Conservation (phyloP, 1,140 invertebrate genomes). For the Ceratosolen solmsi region DNA sequence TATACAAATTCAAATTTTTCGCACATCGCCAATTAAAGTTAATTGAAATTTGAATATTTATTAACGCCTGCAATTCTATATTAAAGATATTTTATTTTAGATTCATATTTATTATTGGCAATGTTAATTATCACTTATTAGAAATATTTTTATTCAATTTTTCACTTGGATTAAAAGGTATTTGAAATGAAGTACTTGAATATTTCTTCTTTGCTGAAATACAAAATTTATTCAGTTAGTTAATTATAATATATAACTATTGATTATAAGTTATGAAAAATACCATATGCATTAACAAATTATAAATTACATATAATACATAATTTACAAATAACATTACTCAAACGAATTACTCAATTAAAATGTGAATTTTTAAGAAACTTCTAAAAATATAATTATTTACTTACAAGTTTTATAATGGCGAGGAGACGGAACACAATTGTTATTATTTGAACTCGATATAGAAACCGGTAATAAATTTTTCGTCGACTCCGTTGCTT, state of each 20-base stretch:
- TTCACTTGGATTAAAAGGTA: constrained; percentile 54
- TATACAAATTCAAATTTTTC: no score
- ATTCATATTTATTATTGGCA: no score
- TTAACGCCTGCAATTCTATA: constrained; percentile 53
- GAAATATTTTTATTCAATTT: constrained; percentile 57
- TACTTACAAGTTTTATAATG: constrained; percentile 63
- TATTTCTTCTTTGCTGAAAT: constrained; percentile 59
- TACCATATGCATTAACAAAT: no score
- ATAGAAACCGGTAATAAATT: constrained; percentile 56
- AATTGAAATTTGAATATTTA: constrained; percentile 54
- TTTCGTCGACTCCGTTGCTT: neutral
- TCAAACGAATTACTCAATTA: no score
- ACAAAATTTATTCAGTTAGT: neutral
- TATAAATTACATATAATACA: no score
- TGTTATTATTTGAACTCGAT: constrained; percentile 62
- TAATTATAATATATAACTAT: no score
- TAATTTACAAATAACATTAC: no score
- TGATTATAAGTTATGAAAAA: no score
- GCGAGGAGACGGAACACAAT: constrained; percentile 65
- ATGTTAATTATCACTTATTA: constrained; percentile 63
- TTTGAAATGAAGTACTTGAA: constrained; percentile 53
- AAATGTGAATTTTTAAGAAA: no score
- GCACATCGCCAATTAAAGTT: no score
- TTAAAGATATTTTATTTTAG: no score
- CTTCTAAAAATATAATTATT: neutral